These are phyloP conservation scores for Willisornis vidua DNA, from an alignment of 2,113 vertebrate genomes.

Conservation along the genomic window DNA sequence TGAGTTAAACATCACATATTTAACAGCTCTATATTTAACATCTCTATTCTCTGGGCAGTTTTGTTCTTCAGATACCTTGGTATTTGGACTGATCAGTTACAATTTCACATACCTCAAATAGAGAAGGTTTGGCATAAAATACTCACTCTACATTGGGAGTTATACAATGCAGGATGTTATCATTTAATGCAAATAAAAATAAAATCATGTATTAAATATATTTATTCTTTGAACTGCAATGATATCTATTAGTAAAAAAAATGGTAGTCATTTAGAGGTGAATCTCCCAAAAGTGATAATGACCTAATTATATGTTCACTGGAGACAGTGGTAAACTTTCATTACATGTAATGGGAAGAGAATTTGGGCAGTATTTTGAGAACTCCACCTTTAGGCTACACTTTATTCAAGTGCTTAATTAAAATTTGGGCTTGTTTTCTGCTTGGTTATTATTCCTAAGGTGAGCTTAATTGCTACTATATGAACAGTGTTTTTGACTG, in stretches of 20 bases:
- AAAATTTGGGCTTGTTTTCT: slow-evolving; percentile 23
- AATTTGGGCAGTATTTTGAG: not conserved
- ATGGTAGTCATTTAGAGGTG: not conserved
- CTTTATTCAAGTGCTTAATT: slow-evolving; percentile 12
- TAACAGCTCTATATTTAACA: not conserved
- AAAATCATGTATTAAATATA: not conserved
- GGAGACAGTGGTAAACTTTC: not conserved
- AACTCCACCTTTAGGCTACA: not conserved
- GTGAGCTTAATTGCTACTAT: slow-evolving; percentile 29
- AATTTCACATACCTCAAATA: not conserved
- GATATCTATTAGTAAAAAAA: not conserved
- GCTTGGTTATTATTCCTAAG: slow-evolving; percentile 24
- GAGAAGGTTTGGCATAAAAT: not conserved
- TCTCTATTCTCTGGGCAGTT: not conserved
- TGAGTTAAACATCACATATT: not conserved
- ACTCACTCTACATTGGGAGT: not conserved
- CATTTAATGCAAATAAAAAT: not conserved
- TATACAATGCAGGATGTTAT: not conserved
- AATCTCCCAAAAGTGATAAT: not conserved
- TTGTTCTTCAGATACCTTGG: not conserved
- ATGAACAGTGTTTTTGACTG: slow-evolving; percentile 6
- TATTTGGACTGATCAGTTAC: not conserved
- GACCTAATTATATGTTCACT: not conserved
- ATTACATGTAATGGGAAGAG: not conserved
- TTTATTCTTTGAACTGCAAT: not conserved